phyloP scores from a whole-genome alignment of 2,113 vertebrate genomes.

The Dasyurus viverrinus region DNA sequence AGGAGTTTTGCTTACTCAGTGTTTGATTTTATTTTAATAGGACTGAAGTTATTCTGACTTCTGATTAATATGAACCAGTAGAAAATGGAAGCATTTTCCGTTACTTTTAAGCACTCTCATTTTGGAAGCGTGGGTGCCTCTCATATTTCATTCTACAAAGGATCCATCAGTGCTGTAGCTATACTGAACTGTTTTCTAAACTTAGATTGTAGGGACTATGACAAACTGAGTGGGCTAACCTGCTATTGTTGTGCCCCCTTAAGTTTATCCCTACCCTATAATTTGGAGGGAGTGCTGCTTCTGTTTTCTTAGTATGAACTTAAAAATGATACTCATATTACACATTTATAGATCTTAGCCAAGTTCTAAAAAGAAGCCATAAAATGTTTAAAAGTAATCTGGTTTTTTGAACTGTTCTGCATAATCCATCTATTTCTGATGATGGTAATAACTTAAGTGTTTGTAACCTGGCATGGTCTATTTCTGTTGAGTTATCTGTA shows the following conservation, averaged over 20 bases:
- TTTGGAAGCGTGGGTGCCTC: neutral
- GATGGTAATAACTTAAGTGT: neutral
- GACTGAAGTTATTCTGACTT: neutral
- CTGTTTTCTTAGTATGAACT: neutral
- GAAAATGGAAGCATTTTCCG: neutral
- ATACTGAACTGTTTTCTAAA: neutral
- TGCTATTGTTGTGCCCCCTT: neutral
- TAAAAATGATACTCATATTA: neutral
- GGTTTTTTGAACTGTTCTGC: neutral
- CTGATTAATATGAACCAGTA: neutral
- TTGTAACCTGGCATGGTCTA: neutral
- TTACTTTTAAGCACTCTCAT: neutral
- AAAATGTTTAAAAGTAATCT: neutral
- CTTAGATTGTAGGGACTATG: neutral
- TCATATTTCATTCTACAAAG: neutral
- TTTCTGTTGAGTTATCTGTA: neutral
- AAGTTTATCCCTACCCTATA: neutral
- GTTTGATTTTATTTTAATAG: neutral
- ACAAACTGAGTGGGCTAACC: neutral
- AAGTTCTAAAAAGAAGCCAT: neutral
- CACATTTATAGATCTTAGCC: neutral
- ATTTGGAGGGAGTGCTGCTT: neutral
- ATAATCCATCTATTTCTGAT: neutral
- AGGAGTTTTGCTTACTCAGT: neutral
- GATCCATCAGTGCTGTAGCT: neutral